These are phyloP conservation scores for Entomyzon cyanotis DNA, from an alignment of 2,113 vertebrate species.

Conservation along the genomic window DNA sequence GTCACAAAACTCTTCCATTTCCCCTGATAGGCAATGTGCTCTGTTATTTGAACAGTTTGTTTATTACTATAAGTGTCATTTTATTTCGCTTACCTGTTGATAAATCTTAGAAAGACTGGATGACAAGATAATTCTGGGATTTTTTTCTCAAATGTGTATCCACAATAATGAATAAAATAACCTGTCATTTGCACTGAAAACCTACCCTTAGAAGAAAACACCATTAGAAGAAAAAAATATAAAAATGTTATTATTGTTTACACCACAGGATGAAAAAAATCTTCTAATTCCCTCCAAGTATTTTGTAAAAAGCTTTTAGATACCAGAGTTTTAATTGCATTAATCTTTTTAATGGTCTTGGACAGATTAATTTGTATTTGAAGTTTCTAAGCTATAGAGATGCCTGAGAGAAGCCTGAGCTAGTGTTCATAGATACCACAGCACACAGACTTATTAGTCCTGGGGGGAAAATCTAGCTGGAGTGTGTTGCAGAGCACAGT, in stretches of 20 bases:
- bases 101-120: neutral
- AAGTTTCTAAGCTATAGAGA: neutral
- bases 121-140: neutral
- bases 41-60: neutral
- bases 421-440: neutral
- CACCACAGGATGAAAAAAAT: neutral
- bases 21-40: neutral
- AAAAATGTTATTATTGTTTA: neutral
- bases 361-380: neutral
- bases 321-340: neutral
- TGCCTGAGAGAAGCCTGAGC: neutral
- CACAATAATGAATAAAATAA: neutral
- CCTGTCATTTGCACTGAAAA: conserved; percentile 28
- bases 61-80: neutral
- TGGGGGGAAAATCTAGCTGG: neutral
- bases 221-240: neutral
- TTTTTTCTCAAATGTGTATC: neutral
- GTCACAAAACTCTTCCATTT: neutral
- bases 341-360: neutral
- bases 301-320: neutral
- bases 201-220: neutral
- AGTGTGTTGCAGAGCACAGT: neutral
- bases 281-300: neutral
- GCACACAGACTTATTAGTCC: neutral
- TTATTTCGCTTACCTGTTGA: neutral